Evolutionary conservation across 2,113 vertebrate species (phyloP), one percentile per base, ranked within the genome.

Genomic region (Mungos mungo): DNA sequence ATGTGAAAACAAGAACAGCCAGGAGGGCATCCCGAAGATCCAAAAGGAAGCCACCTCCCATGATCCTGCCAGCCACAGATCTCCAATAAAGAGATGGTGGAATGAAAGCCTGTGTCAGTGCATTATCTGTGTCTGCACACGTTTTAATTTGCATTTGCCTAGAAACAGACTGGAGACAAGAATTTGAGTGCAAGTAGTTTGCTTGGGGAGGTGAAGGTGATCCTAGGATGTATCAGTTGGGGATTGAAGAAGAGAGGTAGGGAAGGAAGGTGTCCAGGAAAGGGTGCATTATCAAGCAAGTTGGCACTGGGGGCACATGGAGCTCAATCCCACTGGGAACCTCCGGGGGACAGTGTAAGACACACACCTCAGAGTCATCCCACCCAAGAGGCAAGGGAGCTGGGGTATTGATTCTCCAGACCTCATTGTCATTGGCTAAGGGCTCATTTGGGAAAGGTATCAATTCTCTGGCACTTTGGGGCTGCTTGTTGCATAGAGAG

Each of bases 11-110:
- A 82, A 96, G 29, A 79, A 63, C 38, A 10, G 14, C 57, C 57
- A 80, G 66, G 52, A 90, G 14, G 2, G 33, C 76, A 23, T 65
- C 88, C 16, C 29, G 38, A 45, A 85, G 72, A 81, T 50, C 69
- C 66, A 96, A 38, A 31, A 90, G 33, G 65, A 66, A 9, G 12
- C 76, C 4, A 9, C 38, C 69, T 16, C 41, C 10, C 45, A 8
- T 1, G 4, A 83, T 35, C 60, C 25, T 47, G 33, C 31, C 16
- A 45, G 27, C 38, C 60, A 14, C 81, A 90, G 81, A 68, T 41
- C 65, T 81, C 66, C 71, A 98, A 86, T 96, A 93, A 97, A 97
- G 81, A 65, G 13, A 92, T 9, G n/a, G 3, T 10, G 31, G 45
- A 87, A 92, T 85, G 65, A 68, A 90, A 66, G 5, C 60, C 29